phyloP scores from a whole-genome alignment of 2,888 invertebrate species.

The Stomorhina lunata region DNA sequence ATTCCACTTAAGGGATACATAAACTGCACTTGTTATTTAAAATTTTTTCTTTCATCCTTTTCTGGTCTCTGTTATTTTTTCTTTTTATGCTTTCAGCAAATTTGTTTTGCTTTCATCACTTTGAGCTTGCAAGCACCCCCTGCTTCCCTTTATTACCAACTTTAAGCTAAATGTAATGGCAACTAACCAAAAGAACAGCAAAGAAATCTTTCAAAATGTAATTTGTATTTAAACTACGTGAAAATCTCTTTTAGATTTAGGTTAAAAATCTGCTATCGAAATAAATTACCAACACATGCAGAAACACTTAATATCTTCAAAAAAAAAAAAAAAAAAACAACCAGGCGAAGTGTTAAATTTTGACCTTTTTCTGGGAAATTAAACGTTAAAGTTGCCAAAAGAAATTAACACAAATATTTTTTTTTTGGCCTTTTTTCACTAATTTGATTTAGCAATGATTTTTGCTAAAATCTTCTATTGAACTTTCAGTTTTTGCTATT shows the following conservation, averaged over 20 bases:
- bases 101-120: constrained; percentile 31
- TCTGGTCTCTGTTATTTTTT: not conserved
- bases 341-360: too few species aligned
- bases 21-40: not conserved
- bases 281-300: not conserved
- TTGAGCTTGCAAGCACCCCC: not conserved
- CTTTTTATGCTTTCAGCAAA: not conserved
- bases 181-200: not conserved
- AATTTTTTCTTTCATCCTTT: not conserved
- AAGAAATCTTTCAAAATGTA: not conserved
- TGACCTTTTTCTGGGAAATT: too few species aligned
- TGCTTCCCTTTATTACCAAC: not conserved
- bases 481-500: too few species aligned
- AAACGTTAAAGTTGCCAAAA: too few species aligned
- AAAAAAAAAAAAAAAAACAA: too few species aligned
- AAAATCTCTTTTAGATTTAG: constrained; percentile 37
- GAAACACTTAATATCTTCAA: too few species aligned
- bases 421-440: too few species aligned
- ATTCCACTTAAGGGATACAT: not conserved
- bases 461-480: too few species aligned
- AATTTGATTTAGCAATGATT: constrained; percentile 3
- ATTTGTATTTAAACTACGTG: constrained; percentile 56
- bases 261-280: not conserved
- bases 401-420: too few species aligned
- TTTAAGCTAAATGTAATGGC: not conserved